Base-by-base conservation (phyloP, 1,140 invertebrate genomes). In the Dinothrombium tinctorium region DNA sequence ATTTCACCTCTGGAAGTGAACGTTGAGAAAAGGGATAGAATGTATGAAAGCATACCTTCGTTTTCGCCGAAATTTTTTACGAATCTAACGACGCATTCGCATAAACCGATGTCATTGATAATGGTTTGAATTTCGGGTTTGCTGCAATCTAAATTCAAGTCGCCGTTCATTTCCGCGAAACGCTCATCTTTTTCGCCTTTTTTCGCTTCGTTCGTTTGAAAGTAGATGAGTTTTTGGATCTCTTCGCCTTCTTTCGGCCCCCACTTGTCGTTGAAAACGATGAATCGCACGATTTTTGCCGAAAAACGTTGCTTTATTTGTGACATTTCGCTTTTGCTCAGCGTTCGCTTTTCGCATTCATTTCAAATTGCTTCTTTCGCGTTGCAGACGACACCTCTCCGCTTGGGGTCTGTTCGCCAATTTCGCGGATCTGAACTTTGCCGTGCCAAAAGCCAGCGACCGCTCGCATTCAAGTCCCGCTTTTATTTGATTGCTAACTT, bases 81-180 rank as follows among this genome's bases (percentile, higher is more conserved):
- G 37, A 45, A 45, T 32, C 36, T 45, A 25, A 41, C 41, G 7
- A 45, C n/a, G 14, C 31, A 38, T 38, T 45, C 38, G n/a, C 42
- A 26, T n/a, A 45, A 33, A 1, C 44, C 44, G 24, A 40, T 24
- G 14, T 40, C 38, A 23, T 28, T 35, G 14, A 41, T 25, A 25
- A 22, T 26, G 11, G 36, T 15, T 14, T 45, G 28, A 9, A 40
- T 14, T 8, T 12, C 33, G 15, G 15, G 9, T 3, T 12, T 8
- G 17, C 20, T 19, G 20, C 4, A n/a, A n/a, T 33, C 17, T 4
- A 33, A 17, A 33, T 17, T 33, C 2, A 17, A 8, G 17, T 33
- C 15, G 2, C 11, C 33, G 20, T 33, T 19, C 4, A 17, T 17
- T 9, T 17, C 9, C 20, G 15, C 33, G 14, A 14, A 33, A 33